A percentile compares a stretch with the other conserved stretches of the same genome.
These are phyloP conservation scores for Dryocosmus kuriphilus DNA, from an alignment of 2,888 invertebrate genomes.

Conservation along the genomic window DNA sequence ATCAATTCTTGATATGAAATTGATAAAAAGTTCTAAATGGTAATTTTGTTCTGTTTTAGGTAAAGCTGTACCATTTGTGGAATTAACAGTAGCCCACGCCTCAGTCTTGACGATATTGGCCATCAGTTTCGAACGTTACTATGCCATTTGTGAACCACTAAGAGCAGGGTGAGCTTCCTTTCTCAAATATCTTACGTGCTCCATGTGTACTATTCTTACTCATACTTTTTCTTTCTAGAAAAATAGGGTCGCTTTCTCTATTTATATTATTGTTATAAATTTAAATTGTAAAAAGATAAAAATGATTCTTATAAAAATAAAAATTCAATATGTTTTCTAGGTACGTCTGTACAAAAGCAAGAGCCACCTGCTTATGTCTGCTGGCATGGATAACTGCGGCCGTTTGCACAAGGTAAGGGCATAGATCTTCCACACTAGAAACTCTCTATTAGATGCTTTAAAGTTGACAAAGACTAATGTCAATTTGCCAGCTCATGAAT, in stretches of 20 bases:
- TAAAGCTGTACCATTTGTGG: slow-evolving; percentile 94
- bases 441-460: slow-evolving; percentile 37
- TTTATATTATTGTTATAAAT: slow-evolving; percentile 5
- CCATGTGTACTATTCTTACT: background rate
- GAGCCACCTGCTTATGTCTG: slow-evolving; percentile 89
- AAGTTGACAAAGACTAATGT: slow-evolving; percentile 30
- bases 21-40: background rate
- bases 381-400: slow-evolving; percentile 92
- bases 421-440: slow-evolving; percentile 29
- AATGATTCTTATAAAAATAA: background rate
- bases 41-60: slow-evolving; percentile 81
- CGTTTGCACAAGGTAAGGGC: slow-evolving; percentile 88
- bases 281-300: background rate
- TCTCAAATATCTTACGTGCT: background rate
- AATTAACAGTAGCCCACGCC: slow-evolving; percentile 94
- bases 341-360: slow-evolving; percentile 92
- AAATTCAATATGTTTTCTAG: slow-evolving; percentile 57
- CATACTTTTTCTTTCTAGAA: background rate
- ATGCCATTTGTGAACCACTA: slow-evolving; percentile 95
- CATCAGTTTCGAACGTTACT: slow-evolving; percentile 94
- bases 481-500: slow-evolving; percentile 40
- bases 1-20: background rate
- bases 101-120: slow-evolving; percentile 95
- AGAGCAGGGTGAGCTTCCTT: slow-evolving; percentile 82
- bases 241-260: background rate